phyloP scores from a whole-genome alignment of 1,140 invertebrate species.

The Nixonia krombeini region DNA sequence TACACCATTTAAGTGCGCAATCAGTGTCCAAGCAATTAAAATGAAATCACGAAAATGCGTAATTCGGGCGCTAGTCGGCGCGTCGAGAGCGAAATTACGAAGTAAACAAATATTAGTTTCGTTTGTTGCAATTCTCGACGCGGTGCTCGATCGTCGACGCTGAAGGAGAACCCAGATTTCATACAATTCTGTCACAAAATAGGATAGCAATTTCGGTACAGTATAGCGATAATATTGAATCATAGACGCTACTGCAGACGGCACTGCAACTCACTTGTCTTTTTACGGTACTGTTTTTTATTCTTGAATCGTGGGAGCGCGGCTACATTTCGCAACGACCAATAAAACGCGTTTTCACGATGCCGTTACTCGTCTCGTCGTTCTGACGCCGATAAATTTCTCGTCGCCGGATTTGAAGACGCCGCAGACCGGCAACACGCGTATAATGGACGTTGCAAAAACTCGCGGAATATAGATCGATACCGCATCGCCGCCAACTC shows the following conservation, averaged over 20 bases:
- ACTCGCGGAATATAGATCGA: not conserved
- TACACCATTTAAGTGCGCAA: too few relatives aligned
- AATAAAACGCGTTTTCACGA: conserved; percentile 41
- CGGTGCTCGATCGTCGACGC: too few relatives aligned
- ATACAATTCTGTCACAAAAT: too few relatives aligned
- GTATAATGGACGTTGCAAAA: conserved; percentile 20
- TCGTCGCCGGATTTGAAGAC: conserved; percentile 16
- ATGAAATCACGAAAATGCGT: too few relatives aligned
- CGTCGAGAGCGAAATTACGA: too few relatives aligned
- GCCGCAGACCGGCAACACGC: conserved; percentile 12
- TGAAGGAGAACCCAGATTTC: too few relatives aligned
- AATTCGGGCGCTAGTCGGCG: too few relatives aligned
- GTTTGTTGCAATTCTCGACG: too few relatives aligned
- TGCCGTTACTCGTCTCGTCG: conserved; percentile 32
- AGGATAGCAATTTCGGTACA: conserved; percentile 4
- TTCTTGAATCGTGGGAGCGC: conserved; percentile 20
- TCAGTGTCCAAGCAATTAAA: too few relatives aligned
- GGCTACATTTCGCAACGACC: conserved; percentile 25
- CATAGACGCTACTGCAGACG: conserved; percentile 45
- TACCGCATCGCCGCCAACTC: not conserved
- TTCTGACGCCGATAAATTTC: conserved; percentile 46
- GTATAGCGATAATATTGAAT: conserved; percentile 39
- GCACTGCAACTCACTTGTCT: conserved; percentile 18
- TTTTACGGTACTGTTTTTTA: conserved; percentile 29
- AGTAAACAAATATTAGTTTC: too few relatives aligned